Conservation (phyloP, 2,113 vertebrate species). For the Sceloporus undulatus region DNA sequence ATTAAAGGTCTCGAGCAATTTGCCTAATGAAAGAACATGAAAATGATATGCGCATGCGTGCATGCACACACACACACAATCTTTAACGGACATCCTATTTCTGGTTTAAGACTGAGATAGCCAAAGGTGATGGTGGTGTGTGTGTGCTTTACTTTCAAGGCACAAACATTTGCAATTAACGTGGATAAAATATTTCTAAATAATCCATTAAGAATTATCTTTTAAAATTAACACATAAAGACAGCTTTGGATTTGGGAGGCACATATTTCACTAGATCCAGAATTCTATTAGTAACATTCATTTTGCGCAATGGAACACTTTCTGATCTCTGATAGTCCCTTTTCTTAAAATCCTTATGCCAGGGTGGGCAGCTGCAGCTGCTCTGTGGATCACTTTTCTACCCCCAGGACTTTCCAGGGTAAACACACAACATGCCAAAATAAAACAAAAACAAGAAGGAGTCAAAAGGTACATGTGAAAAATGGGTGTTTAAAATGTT, state of each 20-base stretch:
- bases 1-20: constrained; percentile 51
- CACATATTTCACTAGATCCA: constrained; percentile 44
- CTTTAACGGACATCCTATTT: constrained; percentile 56
- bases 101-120: constrained; percentile 57
- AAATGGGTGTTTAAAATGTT: too few species aligned
- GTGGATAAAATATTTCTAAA: constrained; percentile 58
- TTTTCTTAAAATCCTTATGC: background rate
- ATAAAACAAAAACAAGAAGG: too few species aligned
- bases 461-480: too few species aligned
- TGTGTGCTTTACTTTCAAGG: constrained; percentile 64
- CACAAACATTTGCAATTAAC: constrained; percentile 74
- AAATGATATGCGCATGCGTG: constrained; percentile 24
- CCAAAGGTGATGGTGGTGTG: background rate
- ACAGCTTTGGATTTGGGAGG: constrained; percentile 74
- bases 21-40: constrained; percentile 50
- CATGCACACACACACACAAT: too few species aligned
- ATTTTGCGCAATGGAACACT: background rate
- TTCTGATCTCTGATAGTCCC: background rate
- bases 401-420: too few species aligned
- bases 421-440: too few species aligned
- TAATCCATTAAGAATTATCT: constrained; percentile 64
- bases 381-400: too few species aligned
- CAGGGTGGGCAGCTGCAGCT: too few species aligned
- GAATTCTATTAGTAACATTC: background rate
- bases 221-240: constrained; percentile 59